Evolutionary conservation across 2,888 invertebrate genomes (phyloP).

Genomic region (Clostera curtula): DNA sequence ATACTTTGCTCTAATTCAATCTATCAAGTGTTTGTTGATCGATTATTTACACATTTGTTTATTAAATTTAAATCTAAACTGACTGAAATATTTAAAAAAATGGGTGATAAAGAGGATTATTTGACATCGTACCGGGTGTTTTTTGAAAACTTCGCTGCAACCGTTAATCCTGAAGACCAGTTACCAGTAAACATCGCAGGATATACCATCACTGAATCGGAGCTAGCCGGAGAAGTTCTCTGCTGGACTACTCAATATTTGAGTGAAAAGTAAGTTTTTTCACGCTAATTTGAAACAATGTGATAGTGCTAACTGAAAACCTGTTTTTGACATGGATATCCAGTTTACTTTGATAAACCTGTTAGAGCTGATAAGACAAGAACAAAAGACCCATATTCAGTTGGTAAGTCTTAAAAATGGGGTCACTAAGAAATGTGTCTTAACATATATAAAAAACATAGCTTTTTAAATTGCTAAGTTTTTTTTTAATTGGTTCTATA

Average conservation of each 20-base stretch:
- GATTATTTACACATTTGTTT: slow-evolving; percentile 32
- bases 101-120: slow-evolving; percentile 80
- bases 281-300: background rate
- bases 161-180: slow-evolving; percentile 81
- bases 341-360: slow-evolving; percentile 17
- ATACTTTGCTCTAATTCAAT: slow-evolving; percentile 19
- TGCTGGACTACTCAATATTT: slow-evolving; percentile 86
- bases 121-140: slow-evolving; percentile 80
- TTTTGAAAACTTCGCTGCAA: slow-evolving; percentile 81
- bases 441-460: too few species aligned
- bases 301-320: background rate
- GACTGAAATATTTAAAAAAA: slow-evolving; percentile 32
- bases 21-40: slow-evolving; percentile 36
- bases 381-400: slow-evolving; percentile 10
- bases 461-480: too few species aligned
- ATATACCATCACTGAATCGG: slow-evolving; percentile 79
- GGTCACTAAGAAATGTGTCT: too few species aligned
- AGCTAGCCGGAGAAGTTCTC: slow-evolving; percentile 83
- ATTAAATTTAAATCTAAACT: slow-evolving; percentile 15
- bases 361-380: slow-evolving; percentile 21
- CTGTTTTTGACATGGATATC: slow-evolving; percentile 4
- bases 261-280: slow-evolving; percentile 80
- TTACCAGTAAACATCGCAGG: slow-evolving; percentile 82
- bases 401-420: too few species aligned
- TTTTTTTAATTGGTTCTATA: too few species aligned